phyloP scores from a whole-genome alignment of 2,888 invertebrate species.

The Nephrotoma flavescens region DNA sequence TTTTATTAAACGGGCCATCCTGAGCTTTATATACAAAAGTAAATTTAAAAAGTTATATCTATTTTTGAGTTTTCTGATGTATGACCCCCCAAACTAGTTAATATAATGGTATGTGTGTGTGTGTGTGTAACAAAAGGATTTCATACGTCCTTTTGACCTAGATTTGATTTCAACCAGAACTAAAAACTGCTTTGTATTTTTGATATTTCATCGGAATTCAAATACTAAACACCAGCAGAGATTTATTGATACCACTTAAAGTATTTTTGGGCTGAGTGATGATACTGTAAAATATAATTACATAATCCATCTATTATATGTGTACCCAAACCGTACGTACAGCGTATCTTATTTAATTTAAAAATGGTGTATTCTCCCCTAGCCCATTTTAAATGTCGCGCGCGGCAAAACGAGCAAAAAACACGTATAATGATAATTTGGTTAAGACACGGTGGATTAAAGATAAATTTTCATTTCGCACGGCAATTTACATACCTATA shows the following conservation, averaged over 20 bases:
- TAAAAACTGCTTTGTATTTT: background rate
- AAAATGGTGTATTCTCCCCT: background rate
- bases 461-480: background rate
- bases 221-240: background rate
- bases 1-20: background rate
- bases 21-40: background rate
- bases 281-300: background rate
- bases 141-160: background rate
- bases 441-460: background rate
- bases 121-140: background rate
- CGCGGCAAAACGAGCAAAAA: background rate
- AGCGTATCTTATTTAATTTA: background rate
- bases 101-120: background rate
- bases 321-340: background rate
- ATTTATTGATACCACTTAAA: background rate
- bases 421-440: background rate
- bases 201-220: background rate
- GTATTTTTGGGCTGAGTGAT: too few species aligned
- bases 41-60: background rate
- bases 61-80: background rate
- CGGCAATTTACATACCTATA: background rate
- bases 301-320: background rate
- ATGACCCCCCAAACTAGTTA: background rate
- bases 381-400: background rate
- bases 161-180: background rate